Percentiles rank a stretch among this genome's conserved stretches.
phyloP scores from a whole-genome alignment of 2,797 vertebrate genomes.

The Numenius phaeopus region DNA sequence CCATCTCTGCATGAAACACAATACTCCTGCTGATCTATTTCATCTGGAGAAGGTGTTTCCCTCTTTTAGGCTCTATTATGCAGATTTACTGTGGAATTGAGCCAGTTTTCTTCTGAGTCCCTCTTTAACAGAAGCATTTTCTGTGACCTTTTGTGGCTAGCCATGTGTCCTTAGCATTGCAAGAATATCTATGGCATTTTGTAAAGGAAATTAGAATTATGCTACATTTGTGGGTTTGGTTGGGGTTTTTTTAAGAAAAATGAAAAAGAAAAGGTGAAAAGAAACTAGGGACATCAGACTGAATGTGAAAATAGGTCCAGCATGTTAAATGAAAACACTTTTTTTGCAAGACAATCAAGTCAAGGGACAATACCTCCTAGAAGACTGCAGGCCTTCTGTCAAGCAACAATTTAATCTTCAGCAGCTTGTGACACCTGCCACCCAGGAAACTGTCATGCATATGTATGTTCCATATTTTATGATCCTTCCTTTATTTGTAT shows the following conservation, averaged over 20 bases:
- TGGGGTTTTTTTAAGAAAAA: background rate
- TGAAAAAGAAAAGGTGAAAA: background rate
- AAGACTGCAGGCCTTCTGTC: background rate
- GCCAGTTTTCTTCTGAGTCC: background rate
- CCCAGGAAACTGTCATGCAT: background rate
- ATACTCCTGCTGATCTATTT: background rate
- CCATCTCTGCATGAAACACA: background rate
- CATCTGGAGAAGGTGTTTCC: background rate
- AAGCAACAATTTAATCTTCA: background rate
- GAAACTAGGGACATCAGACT: background rate
- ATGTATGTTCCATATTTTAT: background rate
- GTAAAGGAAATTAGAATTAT: background rate
- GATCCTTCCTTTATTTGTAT: background rate
- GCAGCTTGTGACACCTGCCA: background rate
- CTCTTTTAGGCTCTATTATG: background rate
- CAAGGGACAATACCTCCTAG: background rate
- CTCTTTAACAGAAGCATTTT: background rate
- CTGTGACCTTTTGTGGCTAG: background rate
- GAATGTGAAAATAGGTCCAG: background rate
- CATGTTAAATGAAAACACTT: background rate
- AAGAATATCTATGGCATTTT: background rate
- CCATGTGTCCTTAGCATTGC: background rate
- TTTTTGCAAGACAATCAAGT: background rate
- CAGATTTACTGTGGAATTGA: background rate
- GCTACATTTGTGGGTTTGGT: background rate